Conservation (phyloP, 2,888 invertebrate species). For the Nycteola revayana region DNA sequence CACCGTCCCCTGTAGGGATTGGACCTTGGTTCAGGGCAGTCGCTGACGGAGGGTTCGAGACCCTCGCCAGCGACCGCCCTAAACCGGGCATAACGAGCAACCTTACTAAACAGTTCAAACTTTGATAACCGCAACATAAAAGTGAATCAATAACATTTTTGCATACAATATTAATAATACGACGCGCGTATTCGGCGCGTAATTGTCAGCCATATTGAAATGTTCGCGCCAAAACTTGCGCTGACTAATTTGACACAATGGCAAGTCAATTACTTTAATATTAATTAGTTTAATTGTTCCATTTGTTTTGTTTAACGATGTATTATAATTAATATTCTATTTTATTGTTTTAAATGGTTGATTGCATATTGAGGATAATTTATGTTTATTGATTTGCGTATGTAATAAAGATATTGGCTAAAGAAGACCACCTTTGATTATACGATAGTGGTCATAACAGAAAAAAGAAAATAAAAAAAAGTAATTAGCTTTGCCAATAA, state of each 20-base stretch:
- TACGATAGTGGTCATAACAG: no score
- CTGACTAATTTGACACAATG: conserved; percentile 58
- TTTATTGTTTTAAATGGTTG: conserved; percentile 12
- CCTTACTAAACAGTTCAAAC: conserved; percentile 13
- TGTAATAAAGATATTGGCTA: no score
- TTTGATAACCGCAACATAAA: conserved; percentile 32
- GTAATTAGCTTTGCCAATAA: no score
- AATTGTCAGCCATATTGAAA: conserved; percentile 67
- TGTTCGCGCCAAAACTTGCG: conserved; percentile 47
- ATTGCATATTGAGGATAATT: conserved; percentile 10
- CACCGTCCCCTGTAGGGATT: no score
- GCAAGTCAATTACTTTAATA: conserved; percentile 52
- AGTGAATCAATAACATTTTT: conserved; percentile 48
- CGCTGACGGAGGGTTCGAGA: no score
- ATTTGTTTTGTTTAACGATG: conserved; percentile 30
- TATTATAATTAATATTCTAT: conserved; percentile 32
- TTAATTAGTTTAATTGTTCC: conserved; percentile 34
- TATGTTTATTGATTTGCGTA: no score
- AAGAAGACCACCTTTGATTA: no score
- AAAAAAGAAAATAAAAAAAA: no score
- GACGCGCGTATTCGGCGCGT: conserved; percentile 46
- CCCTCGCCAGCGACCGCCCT: no score
- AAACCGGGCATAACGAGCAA: no score
- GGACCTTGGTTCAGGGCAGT: no score
- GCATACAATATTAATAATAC: conserved; percentile 53